Conservation (phyloP, 2,113 vertebrate species). For the Panthera uncia region DNA sequence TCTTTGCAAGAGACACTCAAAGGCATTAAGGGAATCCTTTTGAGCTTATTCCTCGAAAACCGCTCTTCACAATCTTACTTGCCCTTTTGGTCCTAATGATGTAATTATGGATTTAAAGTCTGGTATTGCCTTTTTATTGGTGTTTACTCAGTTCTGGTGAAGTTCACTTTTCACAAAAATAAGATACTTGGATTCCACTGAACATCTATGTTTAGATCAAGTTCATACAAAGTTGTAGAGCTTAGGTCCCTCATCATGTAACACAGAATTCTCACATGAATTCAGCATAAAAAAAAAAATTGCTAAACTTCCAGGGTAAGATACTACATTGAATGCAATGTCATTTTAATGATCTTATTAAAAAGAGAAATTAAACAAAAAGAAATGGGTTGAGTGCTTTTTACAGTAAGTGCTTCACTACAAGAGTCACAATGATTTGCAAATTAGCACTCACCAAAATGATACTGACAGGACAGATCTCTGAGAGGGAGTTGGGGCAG, state of each 20-base stretch:
- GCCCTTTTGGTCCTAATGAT: background rate
- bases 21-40: background rate
- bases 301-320: background rate
- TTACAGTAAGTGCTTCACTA: background rate
- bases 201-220: constrained; percentile 15
- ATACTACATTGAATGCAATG: background rate
- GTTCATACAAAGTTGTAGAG: constrained; percentile 29
- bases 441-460: constrained; percentile 38
- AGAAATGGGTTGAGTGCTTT: background rate
- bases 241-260: background rate
- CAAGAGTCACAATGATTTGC: constrained; percentile 14
- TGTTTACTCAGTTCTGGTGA: constrained; percentile 24
- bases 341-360: background rate
- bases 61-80: background rate
- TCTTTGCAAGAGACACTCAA: constrained; percentile 36
- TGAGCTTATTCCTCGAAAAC: constrained; percentile 15
- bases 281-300: background rate
- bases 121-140: background rate
- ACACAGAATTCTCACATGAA: constrained; percentile 35
- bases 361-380: constrained; percentile 41
- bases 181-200: background rate
- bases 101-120: constrained; percentile 35
- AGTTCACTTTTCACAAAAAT: constrained; percentile 46
- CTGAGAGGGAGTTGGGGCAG: background rate
- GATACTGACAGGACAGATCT: background rate